Base-by-base conservation (phyloP, 2,797 vertebrate species). In the Acrocephalus scirpaceus region DNA sequence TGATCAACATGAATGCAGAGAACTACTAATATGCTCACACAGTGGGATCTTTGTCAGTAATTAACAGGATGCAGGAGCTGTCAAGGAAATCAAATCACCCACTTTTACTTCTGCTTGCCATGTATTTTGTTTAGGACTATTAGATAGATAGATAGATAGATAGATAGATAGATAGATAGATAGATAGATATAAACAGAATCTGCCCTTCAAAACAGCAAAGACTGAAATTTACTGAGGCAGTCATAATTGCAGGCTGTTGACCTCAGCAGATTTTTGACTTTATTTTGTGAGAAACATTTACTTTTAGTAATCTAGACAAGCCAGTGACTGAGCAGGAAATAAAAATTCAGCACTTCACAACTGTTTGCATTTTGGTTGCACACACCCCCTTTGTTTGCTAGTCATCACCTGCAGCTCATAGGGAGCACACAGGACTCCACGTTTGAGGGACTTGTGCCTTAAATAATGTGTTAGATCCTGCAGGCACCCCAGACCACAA, bases 191-290 rank as follows among this genome's bases (percentile, higher is more conserved):
- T 14, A 76, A 91, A 71, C 54, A 94, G 74, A 91, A 67, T 32
- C 20, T 80, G 82, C 73, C 58, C 66, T 86, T 74, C 78, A 77
- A 80, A 92, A 65, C 53, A 83, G 60, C 30, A 38, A 50, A 88
- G 40, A 77, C 80, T 92, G 58, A 83, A 87, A 94, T 77, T 74
- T 58, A 66, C 50, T 70, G 70, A 81, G 65, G 44, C 91, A 93
- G 57, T 51, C 42, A 32, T 76, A 92, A 82, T 36, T 2, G 1
- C 13, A 85, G 77, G 74, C 88, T 94, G 57, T 56, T 90, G 70
- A 92, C 56, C 77, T 93, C 80, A 79, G 80, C 77, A 92, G 34
- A 90, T 92, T 92, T 94, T 75, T 86, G 5, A 84, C 74, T 32
- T 87, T 82, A 85, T 70, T 95, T 82, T 29, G 60, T 50, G 64